These are phyloP conservation scores for Callosobruchus maculatus DNA, from an alignment of 2,888 invertebrate genomes.

Conservation along the genomic window DNA sequence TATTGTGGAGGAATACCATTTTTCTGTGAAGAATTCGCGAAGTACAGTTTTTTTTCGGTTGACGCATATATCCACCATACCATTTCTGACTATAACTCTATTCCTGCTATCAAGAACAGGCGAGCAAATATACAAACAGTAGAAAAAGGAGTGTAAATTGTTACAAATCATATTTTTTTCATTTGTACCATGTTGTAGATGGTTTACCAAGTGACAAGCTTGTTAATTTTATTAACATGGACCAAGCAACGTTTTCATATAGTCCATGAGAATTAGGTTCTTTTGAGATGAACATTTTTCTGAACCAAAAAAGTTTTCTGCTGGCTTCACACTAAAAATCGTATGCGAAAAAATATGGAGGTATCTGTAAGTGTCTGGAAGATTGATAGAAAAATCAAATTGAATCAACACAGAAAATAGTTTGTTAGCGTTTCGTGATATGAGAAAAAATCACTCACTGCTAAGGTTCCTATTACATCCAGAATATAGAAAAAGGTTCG, in stretches of 20 bases:
- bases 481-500: too few species aligned
- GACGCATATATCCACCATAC: neutral
- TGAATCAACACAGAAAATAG: too few species aligned
- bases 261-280: neutral
- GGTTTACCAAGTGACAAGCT: constrained; percentile 31
- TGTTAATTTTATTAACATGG: constrained; percentile 1
- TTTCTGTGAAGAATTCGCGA: neutral
- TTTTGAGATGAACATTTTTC: neutral
- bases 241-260: neutral
- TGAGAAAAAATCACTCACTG: too few species aligned
- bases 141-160: constrained; percentile 52
- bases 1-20: neutral
- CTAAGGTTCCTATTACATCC: too few species aligned
- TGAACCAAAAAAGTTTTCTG: neutral
- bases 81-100: constrained; percentile 12
- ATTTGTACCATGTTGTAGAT: constrained; percentile 51
- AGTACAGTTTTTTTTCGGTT: neutral
- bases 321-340: neutral
- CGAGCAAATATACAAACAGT: constrained; percentile 50
- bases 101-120: constrained; percentile 30
- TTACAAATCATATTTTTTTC: constrained; percentile 49
- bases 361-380: too few species aligned
- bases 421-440: too few species aligned
- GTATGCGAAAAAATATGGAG: too few species aligned
- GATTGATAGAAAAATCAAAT: too few species aligned